Conservation (phyloP, 1,140 invertebrate species). For the Drosophila insularis region DNA sequence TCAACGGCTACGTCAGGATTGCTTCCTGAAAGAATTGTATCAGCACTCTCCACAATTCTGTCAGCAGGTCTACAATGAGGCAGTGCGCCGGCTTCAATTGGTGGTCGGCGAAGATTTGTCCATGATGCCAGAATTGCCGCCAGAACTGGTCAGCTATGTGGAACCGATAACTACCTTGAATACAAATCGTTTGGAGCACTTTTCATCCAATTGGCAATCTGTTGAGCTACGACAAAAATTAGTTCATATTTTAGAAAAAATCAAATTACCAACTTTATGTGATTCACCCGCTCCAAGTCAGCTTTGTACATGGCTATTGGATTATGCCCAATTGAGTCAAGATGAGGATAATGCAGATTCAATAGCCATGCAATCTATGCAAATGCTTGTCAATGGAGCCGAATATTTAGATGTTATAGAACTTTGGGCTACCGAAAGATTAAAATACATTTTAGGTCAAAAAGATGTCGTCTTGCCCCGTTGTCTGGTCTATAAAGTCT, state of each 20-base stretch:
- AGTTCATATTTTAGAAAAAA: conserved; percentile 41
- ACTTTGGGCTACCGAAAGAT: conserved; percentile 39
- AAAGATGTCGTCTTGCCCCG: conserved; percentile 5
- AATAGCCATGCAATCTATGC: conserved; percentile 42
- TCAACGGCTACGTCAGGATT: conserved; percentile 84
- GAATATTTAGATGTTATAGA: conserved; percentile 54
- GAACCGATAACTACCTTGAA: conserved; percentile 53
- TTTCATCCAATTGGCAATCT: conserved; percentile 83
- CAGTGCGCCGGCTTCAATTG: conserved; percentile 85
- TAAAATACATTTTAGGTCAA: conserved; percentile 23
- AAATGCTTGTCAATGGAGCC: conserved; percentile 26
- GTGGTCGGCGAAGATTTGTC: conserved; percentile 85
- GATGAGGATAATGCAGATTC: conserved; percentile 36
- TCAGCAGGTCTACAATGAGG: conserved; percentile 86
- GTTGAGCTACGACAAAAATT: conserved; percentile 14
- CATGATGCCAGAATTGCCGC: conserved; percentile 83
- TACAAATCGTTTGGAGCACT: conserved; percentile 84
- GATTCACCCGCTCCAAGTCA: conserved; percentile 19
- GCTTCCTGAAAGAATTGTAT: conserved; percentile 72
- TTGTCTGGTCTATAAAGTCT: conserved; percentile 27
- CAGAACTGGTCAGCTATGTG: conserved; percentile 83
- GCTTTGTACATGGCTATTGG: conserved; percentile 48
- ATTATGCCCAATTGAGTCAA: conserved; percentile 47
- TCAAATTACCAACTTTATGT: conserved; percentile 44
- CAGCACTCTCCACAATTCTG: conserved; percentile 85